A percentile compares a stretch with the other conserved stretches of the same genome.
phyloP scores from a whole-genome alignment of 2,113 vertebrate species.

The Siphamia tubifer region DNA sequence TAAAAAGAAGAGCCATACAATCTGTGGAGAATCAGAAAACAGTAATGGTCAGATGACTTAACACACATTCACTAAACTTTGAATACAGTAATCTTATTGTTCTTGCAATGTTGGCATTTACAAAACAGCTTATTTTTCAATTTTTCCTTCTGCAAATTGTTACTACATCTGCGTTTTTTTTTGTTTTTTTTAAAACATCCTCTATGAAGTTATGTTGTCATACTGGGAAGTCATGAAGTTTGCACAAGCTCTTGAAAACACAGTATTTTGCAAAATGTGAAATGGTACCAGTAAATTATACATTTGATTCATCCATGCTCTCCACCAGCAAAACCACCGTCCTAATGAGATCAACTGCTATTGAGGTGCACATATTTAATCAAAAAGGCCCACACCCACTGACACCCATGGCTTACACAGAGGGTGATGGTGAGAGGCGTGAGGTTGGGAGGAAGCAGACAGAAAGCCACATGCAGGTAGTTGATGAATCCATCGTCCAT shows the following conservation, averaged over 20 bases:
- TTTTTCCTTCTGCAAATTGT: too few species aligned
- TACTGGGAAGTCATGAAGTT: background rate
- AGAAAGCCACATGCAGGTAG: slow-evolving; percentile 87
- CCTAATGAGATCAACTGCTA: slow-evolving; percentile 9
- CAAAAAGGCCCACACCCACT: background rate
- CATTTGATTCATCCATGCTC: background rate
- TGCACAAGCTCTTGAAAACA: background rate
- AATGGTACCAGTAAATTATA: background rate
- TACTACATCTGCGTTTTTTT: too few species aligned
- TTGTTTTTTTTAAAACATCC: too few species aligned
- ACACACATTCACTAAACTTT: background rate
- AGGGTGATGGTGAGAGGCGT: slow-evolving; percentile 85
- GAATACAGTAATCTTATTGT: background rate
- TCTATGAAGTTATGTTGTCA: background rate
- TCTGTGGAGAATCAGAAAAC: slow-evolving; percentile 48
- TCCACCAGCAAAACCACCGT: slow-evolving; percentile 3
- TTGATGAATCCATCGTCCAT: slow-evolving; percentile 84
- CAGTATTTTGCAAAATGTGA: slow-evolving; percentile 8
- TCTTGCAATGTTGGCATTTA: background rate
- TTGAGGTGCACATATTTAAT: background rate
- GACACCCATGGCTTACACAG: slow-evolving; percentile 54
- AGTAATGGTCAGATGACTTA: background rate
- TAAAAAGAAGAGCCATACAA: slow-evolving; percentile 69
- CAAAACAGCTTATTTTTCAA: too few species aligned
- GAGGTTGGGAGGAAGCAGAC: slow-evolving; percentile 80